Percentiles rank a stretch among this genome's conserved stretches.
Evolutionary conservation across 2,797 vertebrate species (phyloP).

Genomic region (Tarsius wallacei): DNA sequence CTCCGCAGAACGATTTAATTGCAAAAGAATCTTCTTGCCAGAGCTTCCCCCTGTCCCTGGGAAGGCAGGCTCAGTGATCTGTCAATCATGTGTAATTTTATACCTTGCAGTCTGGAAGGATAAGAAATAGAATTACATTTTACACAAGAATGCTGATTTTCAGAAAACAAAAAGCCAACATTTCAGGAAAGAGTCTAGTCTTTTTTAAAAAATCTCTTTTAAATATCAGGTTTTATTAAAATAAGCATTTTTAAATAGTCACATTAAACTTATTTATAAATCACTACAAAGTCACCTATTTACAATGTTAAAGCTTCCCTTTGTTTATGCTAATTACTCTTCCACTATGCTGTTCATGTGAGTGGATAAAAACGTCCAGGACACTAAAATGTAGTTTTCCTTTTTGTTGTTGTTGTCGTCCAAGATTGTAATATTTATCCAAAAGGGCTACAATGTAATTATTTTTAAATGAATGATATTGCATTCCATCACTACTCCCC

Average conservation of each 20-base stretch:
- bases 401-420: neutral
- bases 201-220: neutral
- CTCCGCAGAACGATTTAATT: slow-evolving; percentile 47
- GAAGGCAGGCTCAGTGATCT: slow-evolving; percentile 65
- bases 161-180: neutral
- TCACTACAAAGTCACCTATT: neutral
- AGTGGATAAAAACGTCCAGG: neutral
- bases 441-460: neutral
- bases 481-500: neutral
- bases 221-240: slow-evolving; percentile 48
- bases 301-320: neutral
- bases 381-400: neutral
- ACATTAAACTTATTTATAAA: slow-evolving; percentile 1
- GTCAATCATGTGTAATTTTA: slow-evolving; percentile 71
- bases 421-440: neutral
- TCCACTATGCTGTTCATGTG: neutral
- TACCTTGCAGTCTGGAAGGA: slow-evolving; percentile 26
- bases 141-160: neutral
- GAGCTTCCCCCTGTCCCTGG: slow-evolving; percentile 40
- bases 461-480: neutral
- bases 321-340: neutral
- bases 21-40: slow-evolving; percentile 44
- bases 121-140: slow-evolving; percentile 72
- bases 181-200: neutral
- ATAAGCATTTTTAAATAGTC: neutral